phyloP scores from a whole-genome alignment of 23 tunicate genomes.

The Clavelina lepadiformis region DNA sequence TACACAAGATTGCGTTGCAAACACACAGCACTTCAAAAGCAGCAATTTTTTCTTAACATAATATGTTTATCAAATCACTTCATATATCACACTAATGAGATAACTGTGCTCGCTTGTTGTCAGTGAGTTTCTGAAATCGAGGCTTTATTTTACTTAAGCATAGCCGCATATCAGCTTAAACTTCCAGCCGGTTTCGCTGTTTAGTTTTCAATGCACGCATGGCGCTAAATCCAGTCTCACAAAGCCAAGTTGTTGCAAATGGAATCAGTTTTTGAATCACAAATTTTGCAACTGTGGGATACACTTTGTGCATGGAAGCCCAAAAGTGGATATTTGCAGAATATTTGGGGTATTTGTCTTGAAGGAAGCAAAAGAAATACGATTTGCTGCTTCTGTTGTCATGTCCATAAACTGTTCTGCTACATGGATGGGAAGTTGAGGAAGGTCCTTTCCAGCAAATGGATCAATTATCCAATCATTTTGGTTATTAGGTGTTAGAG shows the following conservation, averaged over 20 bases:
- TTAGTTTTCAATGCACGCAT: too few species aligned
- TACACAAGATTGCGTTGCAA: too few species aligned
- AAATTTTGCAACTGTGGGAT: constrained; percentile 26
- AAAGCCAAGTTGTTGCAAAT: too few species aligned
- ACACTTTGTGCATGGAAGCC: constrained; percentile 30
- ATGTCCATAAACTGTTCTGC: constrained; percentile 10
- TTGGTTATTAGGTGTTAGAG: not conserved
- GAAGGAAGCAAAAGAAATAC: constrained; percentile 3
- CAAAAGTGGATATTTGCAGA: constrained; percentile 60
- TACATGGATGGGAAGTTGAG: constrained; percentile 6
- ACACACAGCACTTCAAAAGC: too few species aligned
- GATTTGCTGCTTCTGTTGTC: constrained; percentile 9
- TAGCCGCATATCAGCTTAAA: not conserved
- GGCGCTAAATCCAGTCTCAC: too few species aligned
- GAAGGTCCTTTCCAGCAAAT: not conserved
- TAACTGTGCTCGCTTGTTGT: not conserved
- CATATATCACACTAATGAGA: not conserved
- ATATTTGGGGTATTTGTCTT: constrained; percentile 29
- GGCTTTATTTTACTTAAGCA: constrained; percentile 1
- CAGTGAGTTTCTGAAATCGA: not conserved
- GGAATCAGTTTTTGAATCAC: too few species aligned
- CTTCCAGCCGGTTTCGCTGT: constrained; percentile 4
- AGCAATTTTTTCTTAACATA: too few species aligned
- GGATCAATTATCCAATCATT: constrained; percentile 2
- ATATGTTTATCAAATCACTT: too few species aligned